Percentiles rank a stretch among this genome's conserved stretches.
These are phyloP conservation scores for Melangyna quadrimaculata DNA, from an alignment of 2,888 invertebrate species.

Conservation along the genomic window DNA sequence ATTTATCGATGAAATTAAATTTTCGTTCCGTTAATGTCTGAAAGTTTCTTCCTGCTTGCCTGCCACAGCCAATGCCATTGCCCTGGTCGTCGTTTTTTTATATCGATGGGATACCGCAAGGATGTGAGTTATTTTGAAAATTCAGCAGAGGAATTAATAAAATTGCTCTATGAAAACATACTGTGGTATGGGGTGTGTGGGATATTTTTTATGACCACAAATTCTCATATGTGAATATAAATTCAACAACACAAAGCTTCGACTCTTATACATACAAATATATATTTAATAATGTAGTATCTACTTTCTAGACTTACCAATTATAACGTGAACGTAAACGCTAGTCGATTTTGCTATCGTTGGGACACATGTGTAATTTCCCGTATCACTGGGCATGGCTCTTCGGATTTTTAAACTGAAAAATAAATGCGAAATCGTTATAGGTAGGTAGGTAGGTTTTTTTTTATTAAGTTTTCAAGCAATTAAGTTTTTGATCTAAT, in stretches of 20 bases:
- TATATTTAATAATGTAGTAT: not conserved
- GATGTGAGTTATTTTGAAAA: conserved; percentile 15
- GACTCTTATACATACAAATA: too few relatives aligned
- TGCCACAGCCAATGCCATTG: not conserved
- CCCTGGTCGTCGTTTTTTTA: not conserved
- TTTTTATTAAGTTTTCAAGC: conserved; percentile 12
- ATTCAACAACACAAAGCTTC: not conserved
- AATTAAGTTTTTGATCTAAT: conserved; percentile 39
- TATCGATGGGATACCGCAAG: conserved; percentile 18
- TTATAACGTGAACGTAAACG: conserved; percentile 94
- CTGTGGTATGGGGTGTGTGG: not conserved
- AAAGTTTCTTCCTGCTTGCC: conserved; percentile 39
- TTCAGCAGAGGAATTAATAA: conserved; percentile 39
- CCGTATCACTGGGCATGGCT: conserved; percentile 89
- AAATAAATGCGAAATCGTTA: conserved; percentile 35
- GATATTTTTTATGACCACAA: conserved; percentile 64
- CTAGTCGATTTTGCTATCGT: conserved; percentile 92
- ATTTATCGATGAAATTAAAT: conserved; percentile 68
- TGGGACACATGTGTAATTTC: conserved; percentile 94
- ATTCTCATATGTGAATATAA: conserved; percentile 30
- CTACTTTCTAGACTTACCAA: conserved; percentile 85
- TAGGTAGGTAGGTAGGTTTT: not conserved
- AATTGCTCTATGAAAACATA: conserved; percentile 17
- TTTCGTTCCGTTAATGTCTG: conserved; percentile 59
- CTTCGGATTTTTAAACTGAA: conserved; percentile 87